Percentiles rank a stretch among this genome's conserved stretches.
phyloP scores from a whole-genome alignment of 2,797 vertebrate species.

The Australoheros facetus region DNA sequence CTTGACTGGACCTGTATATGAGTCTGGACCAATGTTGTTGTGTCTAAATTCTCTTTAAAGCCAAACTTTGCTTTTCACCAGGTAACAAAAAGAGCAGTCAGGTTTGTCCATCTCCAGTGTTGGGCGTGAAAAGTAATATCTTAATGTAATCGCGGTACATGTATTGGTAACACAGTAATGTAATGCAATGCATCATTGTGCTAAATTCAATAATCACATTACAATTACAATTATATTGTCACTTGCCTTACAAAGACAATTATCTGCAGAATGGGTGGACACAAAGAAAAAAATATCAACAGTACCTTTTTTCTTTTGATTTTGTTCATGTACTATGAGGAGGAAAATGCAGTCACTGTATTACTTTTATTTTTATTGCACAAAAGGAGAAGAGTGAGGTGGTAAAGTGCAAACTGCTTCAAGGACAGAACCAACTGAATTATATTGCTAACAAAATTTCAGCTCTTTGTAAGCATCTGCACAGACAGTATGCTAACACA shows the following conservation, averaged over 20 bases:
- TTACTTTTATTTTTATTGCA: neutral
- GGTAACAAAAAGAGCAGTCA: too few relatives aligned
- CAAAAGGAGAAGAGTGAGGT: neutral
- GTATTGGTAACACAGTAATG: neutral
- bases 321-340: neutral
- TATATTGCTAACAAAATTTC: neutral
- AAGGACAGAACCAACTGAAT: neutral
- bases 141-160: neutral
- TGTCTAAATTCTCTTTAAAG: neutral
- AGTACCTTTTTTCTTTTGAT: too few relatives aligned
- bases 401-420: neutral
- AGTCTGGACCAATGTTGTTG: neutral
- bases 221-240: neutral
- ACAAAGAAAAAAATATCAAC: neutral
- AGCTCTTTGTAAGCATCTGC: neutral
- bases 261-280: neutral
- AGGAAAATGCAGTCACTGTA: neutral
- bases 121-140: too few relatives aligned
- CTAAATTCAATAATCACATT: neutral
- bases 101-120: too few relatives aligned
- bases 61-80: too few relatives aligned
- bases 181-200: neutral
- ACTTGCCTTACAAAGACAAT: too few relatives aligned
- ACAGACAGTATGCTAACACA: neutral
- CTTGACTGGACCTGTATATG: neutral